These are phyloP conservation scores for Dermolepida albohirtum DNA, from an alignment of 2,888 invertebrate genomes.

Conservation along the genomic window DNA sequence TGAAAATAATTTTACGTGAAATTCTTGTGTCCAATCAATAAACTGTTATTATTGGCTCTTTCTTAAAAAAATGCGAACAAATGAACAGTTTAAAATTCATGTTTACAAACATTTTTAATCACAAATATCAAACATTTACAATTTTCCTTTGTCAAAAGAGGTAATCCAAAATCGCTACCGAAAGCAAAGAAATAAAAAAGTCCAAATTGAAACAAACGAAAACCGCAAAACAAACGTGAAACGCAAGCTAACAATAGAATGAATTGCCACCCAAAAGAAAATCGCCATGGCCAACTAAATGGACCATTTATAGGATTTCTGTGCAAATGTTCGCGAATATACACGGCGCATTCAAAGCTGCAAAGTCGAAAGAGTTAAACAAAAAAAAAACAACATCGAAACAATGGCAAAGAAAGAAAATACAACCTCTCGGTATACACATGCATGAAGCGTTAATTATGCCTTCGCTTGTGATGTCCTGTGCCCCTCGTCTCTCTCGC, in stretches of 20 bases:
- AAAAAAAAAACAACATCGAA: not conserved
- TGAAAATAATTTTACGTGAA: no score
- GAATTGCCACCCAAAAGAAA: constrained; percentile 15
- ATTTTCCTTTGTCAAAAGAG: no score
- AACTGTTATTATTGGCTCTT: no score
- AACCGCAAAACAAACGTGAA: constrained; percentile 11
- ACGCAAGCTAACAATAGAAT: constrained; percentile 20
- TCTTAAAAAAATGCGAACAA: no score
- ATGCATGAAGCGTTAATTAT: constrained; percentile 29
- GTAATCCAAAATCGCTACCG: no score
- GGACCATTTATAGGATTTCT: constrained; percentile 36
- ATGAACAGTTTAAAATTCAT: no score
- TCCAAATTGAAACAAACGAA: constrained; percentile 14
- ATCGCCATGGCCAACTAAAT: constrained; percentile 29
- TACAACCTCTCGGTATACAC: constrained; percentile 2
- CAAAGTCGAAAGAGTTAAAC: constrained; percentile 19
- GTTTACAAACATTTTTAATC: no score
- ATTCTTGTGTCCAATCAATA: no score
- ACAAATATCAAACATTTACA: no score
- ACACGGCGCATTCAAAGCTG: constrained; percentile 11
- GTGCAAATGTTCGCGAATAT: constrained; percentile 23
- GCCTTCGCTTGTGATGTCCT: constrained; percentile 12
- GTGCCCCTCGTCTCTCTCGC: not conserved
- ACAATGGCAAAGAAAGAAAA: constrained; percentile 20
- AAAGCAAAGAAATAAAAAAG: not conserved